Evolutionary conservation across 2,888 invertebrate genomes (phyloP).

Genomic region (Diabrotica balteata): DNA sequence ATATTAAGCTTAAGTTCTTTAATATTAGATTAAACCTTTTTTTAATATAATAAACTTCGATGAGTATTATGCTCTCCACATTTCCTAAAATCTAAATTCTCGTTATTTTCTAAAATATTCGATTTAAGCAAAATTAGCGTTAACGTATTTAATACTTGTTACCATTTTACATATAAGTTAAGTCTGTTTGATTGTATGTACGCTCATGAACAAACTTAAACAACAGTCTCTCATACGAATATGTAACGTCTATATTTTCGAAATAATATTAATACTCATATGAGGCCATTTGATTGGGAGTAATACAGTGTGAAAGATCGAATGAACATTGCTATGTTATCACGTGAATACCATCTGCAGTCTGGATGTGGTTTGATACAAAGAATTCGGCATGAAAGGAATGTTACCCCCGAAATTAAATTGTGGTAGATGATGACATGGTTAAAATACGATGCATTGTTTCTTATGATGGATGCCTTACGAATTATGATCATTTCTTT

Average conservation of each 20-base stretch:
- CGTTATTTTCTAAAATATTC: too few relatives aligned
- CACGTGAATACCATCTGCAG: constrained; percentile 27
- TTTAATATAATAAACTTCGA: too few relatives aligned
- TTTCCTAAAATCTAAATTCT: too few relatives aligned
- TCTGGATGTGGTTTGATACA: constrained; percentile 19
- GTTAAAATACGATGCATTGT: constrained; percentile 4
- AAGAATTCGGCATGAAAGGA: constrained; percentile 27
- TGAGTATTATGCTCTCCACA: too few relatives aligned
- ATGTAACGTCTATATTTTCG: constrained; percentile 19
- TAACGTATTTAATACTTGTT: too few relatives aligned
- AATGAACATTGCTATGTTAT: constrained; percentile 33
- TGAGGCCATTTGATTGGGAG: constrained; percentile 23
- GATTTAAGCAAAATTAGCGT: too few relatives aligned
- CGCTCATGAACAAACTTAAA: constrained; percentile 15
- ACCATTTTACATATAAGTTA: background rate
- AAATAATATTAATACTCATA: constrained; percentile 25
- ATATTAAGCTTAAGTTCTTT: too few relatives aligned
- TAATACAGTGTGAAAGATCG: constrained; percentile 28
- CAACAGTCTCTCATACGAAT: constrained; percentile 11
- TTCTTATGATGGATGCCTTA: too few relatives aligned
- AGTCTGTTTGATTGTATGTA: background rate
- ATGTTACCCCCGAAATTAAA: constrained; percentile 29
- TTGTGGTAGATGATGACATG: constrained; percentile 20
- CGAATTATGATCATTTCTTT: too few relatives aligned
- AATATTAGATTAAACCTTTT: too few relatives aligned